A percentile compares a stretch with the other conserved stretches of the same genome.
phyloP scores from a whole-genome alignment of 2,888 invertebrate genomes.

The Netelia virgata region DNA sequence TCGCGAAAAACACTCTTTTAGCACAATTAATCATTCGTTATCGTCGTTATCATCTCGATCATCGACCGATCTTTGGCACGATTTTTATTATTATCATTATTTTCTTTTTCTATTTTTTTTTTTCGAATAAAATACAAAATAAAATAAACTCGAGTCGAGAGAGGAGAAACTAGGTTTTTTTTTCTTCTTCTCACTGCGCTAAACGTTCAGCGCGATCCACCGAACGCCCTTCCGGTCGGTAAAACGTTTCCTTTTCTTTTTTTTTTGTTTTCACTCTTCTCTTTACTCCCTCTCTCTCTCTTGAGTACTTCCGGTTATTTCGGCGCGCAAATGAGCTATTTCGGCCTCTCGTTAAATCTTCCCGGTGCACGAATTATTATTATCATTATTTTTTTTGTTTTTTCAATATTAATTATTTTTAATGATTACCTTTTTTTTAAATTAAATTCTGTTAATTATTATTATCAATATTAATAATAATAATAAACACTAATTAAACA shows the following conservation, averaged over 20 bases:
- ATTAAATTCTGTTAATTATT: too few relatives aligned
- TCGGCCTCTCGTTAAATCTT: neutral
- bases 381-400: neutral
- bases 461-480: neutral
- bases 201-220: slow-evolving; percentile 22
- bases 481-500: neutral
- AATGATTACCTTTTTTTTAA: too few relatives aligned
- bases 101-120: neutral
- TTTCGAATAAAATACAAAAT: neutral
- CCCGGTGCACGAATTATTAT: neutral
- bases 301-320: slow-evolving; percentile 29
- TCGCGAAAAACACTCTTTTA: slow-evolving; percentile 1
- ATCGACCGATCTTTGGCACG: neutral
- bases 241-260: slow-evolving; percentile 29
- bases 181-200: slow-evolving; percentile 30
- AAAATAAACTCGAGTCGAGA: neutral
- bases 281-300: neutral
- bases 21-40: slow-evolving; percentile 38
- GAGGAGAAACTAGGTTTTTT: neutral
- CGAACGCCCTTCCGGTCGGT: slow-evolving; percentile 42
- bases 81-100: neutral
- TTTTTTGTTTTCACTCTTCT: slow-evolving; percentile 23
- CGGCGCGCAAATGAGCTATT: neutral
- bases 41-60: neutral
- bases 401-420: too few relatives aligned